A percentile compares a stretch with the other conserved stretches of the same genome.
Conservation (phyloP, 2,113 vertebrate species). For the Illadopsis cleaveri region DNA sequence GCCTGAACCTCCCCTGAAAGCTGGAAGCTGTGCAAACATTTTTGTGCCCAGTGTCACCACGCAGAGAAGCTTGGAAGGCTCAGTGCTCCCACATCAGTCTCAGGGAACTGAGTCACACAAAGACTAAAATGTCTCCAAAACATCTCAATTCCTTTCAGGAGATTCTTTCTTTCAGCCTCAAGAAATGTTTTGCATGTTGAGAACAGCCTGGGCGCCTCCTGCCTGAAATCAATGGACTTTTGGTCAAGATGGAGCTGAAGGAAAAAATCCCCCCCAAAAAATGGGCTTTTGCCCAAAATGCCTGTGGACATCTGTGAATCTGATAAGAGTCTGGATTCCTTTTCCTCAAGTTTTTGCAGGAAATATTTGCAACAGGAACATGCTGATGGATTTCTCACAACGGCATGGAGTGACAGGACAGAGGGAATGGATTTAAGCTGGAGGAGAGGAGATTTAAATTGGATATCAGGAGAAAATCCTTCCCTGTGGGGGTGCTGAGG, state of each 20-base stretch:
- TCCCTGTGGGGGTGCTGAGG: rapidly evolving
- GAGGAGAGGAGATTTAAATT: not conserved
- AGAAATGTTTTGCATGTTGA: not conserved
- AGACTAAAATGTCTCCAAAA: not conserved
- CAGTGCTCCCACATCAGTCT: not conserved
- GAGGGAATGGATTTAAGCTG: not conserved
- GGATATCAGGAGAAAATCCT: not conserved
- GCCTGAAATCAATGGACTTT: not conserved
- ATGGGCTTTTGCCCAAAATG: not conserved
- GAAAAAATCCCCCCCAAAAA: not conserved
- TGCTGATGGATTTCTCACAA: not conserved
- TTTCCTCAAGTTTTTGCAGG: not conserved
- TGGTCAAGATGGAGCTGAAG: not conserved
- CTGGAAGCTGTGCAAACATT: not conserved
- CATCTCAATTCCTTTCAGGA: not conserved
- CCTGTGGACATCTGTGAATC: not conserved
- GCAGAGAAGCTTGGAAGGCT: not conserved
- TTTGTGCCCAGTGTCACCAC: not conserved
- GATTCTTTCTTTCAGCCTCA: not conserved
- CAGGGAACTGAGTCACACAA: not conserved
- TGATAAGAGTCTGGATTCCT: not conserved
- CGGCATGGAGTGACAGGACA: not conserved
- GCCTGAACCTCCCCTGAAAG: not conserved
- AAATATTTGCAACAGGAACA: not conserved
- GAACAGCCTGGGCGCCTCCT: not conserved